A percentile compares a stretch with the other conserved stretches of the same genome.
These are phyloP conservation scores for Napeogenes inachia DNA, from an alignment of 2,888 invertebrate species.

Conservation along the genomic window DNA sequence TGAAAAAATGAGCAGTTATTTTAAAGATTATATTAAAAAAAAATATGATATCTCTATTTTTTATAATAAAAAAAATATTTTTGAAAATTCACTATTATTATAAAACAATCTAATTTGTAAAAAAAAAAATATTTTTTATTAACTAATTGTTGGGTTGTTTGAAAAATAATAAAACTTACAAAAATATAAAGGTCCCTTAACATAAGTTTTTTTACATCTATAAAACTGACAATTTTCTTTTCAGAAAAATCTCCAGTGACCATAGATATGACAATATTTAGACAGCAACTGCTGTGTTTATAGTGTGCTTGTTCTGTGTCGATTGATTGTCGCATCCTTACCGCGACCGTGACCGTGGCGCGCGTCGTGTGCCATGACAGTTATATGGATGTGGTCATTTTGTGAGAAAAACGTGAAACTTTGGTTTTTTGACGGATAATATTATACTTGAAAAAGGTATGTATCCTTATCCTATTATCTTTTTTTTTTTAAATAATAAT, in stretches of 20 bases:
- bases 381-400: slow-evolving; percentile 34
- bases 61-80: too few species aligned
- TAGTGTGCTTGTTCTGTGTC: slow-evolving; percentile 7
- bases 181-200: too few species aligned
- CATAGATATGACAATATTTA: not conserved
- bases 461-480: slow-evolving; percentile 12
- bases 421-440: slow-evolving; percentile 25
- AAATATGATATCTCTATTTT: too few species aligned
- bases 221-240: not conserved
- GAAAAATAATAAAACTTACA: too few species aligned
- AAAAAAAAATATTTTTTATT: too few species aligned
- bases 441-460: slow-evolving; percentile 31
- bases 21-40: too few species aligned
- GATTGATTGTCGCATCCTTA: slow-evolving; percentile 7
- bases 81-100: too few species aligned
- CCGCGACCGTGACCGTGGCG: slow-evolving; percentile 22
- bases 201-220: too few species aligned
- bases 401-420: slow-evolving; percentile 29
- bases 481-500: too few species aligned
- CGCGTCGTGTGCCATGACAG: slow-evolving; percentile 35
- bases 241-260: slow-evolving; percentile 1
- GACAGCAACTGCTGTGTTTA: slow-evolving; percentile 7
- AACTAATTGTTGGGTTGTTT: too few species aligned
- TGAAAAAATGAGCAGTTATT: too few species aligned
- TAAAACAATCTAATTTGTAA: too few species aligned